phyloP scores from a whole-genome alignment of 2,888 invertebrate species.

The Heliconius cydno region DNA sequence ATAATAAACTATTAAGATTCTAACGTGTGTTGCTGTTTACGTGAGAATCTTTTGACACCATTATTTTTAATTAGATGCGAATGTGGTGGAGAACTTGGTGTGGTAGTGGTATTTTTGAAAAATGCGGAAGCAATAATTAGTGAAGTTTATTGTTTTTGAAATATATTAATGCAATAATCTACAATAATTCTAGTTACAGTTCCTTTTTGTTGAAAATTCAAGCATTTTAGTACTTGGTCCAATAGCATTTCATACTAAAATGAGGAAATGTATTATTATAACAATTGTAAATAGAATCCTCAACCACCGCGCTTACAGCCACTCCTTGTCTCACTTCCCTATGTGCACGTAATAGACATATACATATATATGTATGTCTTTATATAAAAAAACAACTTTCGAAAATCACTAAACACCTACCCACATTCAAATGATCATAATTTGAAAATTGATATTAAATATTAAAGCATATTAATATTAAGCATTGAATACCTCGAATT shows the following conservation, averaged over 20 bases:
- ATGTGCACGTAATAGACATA: no score
- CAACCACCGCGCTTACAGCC: no score
- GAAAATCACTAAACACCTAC: neutral
- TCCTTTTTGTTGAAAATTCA: neutral
- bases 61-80: conserved; percentile 36
- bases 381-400: no score
- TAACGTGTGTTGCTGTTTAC: conserved; percentile 44
- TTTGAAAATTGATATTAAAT: conserved; percentile 15
- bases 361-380: no score
- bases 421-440: neutral
- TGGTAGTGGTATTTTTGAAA: neutral
- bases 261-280: no score
- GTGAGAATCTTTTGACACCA: conserved; percentile 48
- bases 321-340: no score
- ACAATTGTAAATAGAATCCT: no score
- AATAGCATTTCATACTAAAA: neutral
- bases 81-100: neutral
- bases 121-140: neutral
- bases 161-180: neutral
- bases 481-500: conserved; percentile 35
- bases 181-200: neutral
- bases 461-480: conserved; percentile 27
- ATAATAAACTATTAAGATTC: conserved; percentile 59
- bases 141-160: neutral
- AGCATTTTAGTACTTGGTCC: neutral